These are phyloP conservation scores for Gobius niger DNA, from an alignment of 2,113 vertebrate genomes.

Conservation along the genomic window DNA sequence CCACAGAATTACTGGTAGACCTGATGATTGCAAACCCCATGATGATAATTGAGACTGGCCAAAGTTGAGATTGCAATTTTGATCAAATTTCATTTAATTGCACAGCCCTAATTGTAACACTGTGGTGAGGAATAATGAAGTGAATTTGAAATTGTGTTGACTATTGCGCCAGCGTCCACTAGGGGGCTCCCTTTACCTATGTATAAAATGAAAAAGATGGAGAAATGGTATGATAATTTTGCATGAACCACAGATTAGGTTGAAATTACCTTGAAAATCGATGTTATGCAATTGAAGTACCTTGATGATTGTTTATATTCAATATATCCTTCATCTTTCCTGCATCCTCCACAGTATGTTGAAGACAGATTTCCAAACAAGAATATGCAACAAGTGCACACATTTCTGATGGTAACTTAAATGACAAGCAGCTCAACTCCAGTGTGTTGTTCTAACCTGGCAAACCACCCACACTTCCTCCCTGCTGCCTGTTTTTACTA, in stretches of 20 bases:
- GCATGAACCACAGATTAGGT: not conserved
- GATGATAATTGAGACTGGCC: too few species aligned
- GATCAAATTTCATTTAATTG: too few species aligned
- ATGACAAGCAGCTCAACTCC: not conserved
- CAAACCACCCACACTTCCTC: conserved; percentile 11
- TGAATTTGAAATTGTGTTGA: not conserved
- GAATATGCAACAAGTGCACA: not conserved
- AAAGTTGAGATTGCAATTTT: too few species aligned
- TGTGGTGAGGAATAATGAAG: too few species aligned
- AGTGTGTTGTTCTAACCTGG: conserved; percentile 9
- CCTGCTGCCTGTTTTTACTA: conserved; percentile 67
- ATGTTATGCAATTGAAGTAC: not conserved
- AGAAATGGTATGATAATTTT: conserved; percentile 6
- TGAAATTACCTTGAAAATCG: not conserved
- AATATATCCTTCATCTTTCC: not conserved
- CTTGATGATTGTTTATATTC: not conserved
- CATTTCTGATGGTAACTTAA: not conserved
- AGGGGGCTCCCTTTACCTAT: conserved; percentile 61
- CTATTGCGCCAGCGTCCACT: conserved; percentile 34
- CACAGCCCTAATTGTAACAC: too few species aligned
- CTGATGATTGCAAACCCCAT: too few species aligned
- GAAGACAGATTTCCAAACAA: not conserved
- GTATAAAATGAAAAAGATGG: not conserved
- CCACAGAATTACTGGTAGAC: too few species aligned
- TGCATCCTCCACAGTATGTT: not conserved